A percentile compares a stretch with the other conserved stretches of the same genome.
Evolutionary conservation across 2,113 vertebrate species (phyloP).

Genomic region (Xerus inauris): DNA sequence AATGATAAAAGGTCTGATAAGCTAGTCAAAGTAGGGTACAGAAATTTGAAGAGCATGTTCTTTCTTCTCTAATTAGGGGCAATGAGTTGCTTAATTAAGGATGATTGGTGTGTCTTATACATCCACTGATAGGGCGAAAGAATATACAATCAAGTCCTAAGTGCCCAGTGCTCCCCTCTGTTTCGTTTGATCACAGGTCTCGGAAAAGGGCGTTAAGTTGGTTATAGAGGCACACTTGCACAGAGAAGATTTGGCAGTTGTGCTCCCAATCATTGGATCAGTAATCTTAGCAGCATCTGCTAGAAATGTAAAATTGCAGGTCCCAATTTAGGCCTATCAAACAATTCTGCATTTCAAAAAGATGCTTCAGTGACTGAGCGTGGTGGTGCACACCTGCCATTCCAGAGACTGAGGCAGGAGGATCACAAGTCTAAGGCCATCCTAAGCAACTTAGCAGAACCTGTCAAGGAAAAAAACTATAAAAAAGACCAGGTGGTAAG

Average conservation of each 20-base stretch:
- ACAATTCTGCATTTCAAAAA: neutral
- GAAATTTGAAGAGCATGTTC: slow-evolving; percentile 59
- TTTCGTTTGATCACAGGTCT: neutral
- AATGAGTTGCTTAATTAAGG: neutral
- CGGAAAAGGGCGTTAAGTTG: neutral
- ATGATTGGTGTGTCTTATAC: neutral
- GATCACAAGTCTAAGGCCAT: too few relatives aligned
- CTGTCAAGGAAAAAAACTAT: too few relatives aligned
- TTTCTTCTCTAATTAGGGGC: neutral
- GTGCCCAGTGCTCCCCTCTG: neutral
- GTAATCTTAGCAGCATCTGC: neutral
- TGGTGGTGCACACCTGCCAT: too few relatives aligned
- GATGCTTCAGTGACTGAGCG: neutral
- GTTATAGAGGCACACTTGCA: neutral
- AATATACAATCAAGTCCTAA: neutral
- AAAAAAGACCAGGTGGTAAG: too few relatives aligned
- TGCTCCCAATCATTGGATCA: neutral
- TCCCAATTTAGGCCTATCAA: neutral
- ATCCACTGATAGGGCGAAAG: neutral
- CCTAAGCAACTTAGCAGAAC: too few relatives aligned
- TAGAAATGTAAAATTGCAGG: neutral
- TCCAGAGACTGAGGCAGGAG: too few relatives aligned
- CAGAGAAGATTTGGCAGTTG: neutral
- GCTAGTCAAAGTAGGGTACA: neutral
- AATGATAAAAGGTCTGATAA: slow-evolving; percentile 40